Evolutionary conservation across 2,797 vertebrate species (phyloP).

Genomic region (Lacerta agilis): DNA sequence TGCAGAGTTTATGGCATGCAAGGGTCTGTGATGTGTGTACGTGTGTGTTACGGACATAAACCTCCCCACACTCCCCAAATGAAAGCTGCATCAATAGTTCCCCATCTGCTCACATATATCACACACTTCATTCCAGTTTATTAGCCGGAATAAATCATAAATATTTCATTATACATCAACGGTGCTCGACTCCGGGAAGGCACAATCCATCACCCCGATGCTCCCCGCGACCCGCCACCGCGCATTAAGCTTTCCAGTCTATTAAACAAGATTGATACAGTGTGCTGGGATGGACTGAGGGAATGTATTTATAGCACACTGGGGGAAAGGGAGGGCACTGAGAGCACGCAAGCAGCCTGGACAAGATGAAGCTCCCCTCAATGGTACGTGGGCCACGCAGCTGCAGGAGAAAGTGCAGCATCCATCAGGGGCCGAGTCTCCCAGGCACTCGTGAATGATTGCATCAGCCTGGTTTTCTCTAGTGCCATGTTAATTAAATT

Average conservation of each 20-base stretch:
- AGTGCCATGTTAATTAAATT: background rate
- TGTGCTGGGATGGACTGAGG: constrained; percentile 56
- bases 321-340: constrained; percentile 61
- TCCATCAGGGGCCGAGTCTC: background rate
- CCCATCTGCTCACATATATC: constrained; percentile 92
- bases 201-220: constrained; percentile 89
- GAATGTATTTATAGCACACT: constrained; percentile 85
- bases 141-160: constrained; percentile 97
- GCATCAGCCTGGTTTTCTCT: background rate
- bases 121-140: constrained; percentile 93
- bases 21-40: background rate
- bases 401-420: background rate
- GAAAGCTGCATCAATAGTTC: constrained; percentile 81
- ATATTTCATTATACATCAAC: constrained; percentile 93
- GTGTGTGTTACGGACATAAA: constrained; percentile 4
- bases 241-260: constrained; percentile 89
- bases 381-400: background rate
- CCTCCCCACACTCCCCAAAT: constrained; percentile 51
- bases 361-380: background rate
- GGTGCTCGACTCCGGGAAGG: constrained; percentile 82
- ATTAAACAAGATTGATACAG: constrained; percentile 95
- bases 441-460: background rate
- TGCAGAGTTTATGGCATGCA: accelerated
- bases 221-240: constrained; percentile 81
- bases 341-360: background rate